phyloP scores from a whole-genome alignment of 1,140 invertebrate species.

The Odontomachus brunneus region DNA sequence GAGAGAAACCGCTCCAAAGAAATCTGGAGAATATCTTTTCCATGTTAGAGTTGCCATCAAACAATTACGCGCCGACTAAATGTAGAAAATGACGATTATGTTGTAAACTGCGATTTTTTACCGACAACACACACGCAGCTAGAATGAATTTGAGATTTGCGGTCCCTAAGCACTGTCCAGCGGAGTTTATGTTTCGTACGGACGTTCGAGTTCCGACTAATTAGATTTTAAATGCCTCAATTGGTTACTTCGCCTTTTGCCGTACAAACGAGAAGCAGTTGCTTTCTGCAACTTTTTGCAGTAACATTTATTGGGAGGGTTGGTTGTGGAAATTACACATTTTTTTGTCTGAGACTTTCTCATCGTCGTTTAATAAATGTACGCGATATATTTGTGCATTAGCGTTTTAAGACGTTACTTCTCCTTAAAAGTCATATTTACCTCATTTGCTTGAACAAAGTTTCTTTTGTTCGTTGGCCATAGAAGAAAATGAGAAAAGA shows the following conservation, averaged over 20 bases:
- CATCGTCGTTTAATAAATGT: slow-evolving; percentile 5
- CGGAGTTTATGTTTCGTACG: slow-evolving; percentile 57
- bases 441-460: not conserved
- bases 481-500: not conserved
- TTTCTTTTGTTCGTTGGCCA: not conserved
- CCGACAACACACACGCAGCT: slow-evolving; percentile 35
- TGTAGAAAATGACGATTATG: not conserved
- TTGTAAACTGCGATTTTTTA: slow-evolving; percentile 57
- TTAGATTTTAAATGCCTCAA: slow-evolving; percentile 67
- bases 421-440: not conserved
- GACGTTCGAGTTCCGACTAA: slow-evolving; percentile 63
- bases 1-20: too few species aligned
- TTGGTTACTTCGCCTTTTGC: slow-evolving; percentile 58
- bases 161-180: slow-evolving; percentile 33
- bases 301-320: slow-evolving; percentile 58
- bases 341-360: slow-evolving; percentile 30
- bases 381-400: slow-evolving; percentile 25
- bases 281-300: slow-evolving; percentile 18
- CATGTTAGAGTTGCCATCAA: too few species aligned
- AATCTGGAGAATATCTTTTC: too few species aligned
- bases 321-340: slow-evolving; percentile 37
- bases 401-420: not conserved
- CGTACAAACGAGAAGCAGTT: slow-evolving; percentile 36
- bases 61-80: slow-evolving; percentile 14
- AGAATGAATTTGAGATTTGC: slow-evolving; percentile 64